Conservation (phyloP, 2,113 vertebrate genomes). For the Petromus typicus region DNA sequence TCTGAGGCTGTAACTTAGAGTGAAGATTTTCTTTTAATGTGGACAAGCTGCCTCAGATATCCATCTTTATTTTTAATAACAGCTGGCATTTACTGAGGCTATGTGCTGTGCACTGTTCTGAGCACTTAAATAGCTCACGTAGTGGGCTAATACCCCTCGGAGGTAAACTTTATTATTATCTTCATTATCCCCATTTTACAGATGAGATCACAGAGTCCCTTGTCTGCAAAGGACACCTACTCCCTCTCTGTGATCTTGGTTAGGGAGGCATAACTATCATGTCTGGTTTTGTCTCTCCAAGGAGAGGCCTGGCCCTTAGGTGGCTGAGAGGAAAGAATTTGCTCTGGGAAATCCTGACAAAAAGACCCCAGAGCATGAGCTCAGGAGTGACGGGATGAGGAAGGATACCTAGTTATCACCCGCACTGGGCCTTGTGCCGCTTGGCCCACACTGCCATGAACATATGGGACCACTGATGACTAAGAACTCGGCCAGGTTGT, state of each 20-base stretch:
- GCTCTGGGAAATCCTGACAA: neutral
- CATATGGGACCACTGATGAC: neutral
- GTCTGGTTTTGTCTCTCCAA: neutral
- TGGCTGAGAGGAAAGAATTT: neutral
- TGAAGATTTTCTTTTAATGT: neutral
- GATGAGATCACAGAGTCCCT: neutral
- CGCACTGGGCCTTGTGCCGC: neutral
- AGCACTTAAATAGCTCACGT: neutral
- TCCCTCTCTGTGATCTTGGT: neutral
- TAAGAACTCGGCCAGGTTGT: neutral
- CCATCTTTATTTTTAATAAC: neutral
- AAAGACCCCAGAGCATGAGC: neutral
- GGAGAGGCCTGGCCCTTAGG: neutral
- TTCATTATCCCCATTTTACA: slow-evolving; percentile 18
- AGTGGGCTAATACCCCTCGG: neutral
- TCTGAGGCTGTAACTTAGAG: neutral
- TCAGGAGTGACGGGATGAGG: neutral
- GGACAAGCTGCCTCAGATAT: neutral
- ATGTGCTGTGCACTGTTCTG: neutral
- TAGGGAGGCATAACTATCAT: neutral
- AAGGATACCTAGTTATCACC: neutral
- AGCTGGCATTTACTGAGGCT: neutral
- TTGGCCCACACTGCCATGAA: neutral
- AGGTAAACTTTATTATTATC: neutral
- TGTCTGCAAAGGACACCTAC: neutral